Conservation (phyloP, 2,888 invertebrate species). For the Phragmatobia fuliginosa region DNA sequence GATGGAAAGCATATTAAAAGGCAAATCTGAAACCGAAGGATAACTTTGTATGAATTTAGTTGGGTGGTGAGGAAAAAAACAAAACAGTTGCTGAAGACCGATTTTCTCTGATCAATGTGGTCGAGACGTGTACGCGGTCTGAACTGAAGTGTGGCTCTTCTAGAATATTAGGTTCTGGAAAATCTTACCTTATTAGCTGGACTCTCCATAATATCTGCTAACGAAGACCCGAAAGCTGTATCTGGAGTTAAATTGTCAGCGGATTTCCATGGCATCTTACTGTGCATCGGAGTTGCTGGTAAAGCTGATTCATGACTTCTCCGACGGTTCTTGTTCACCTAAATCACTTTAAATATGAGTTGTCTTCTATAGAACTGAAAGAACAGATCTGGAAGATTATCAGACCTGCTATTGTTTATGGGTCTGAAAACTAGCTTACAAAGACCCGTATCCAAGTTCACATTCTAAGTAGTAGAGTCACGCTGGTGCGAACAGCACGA, state of each 20-base stretch:
- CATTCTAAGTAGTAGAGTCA: too few relatives aligned
- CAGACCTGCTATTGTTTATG: too few relatives aligned
- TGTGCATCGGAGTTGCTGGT: constrained; percentile 73
- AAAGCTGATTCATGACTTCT: constrained; percentile 75
- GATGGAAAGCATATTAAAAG: too few relatives aligned
- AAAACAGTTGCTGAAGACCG: not conserved
- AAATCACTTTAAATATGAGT: not conserved
- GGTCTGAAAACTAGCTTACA: too few relatives aligned
- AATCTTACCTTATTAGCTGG: constrained; percentile 74
- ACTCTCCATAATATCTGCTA: constrained; percentile 83
- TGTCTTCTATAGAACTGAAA: not conserved
- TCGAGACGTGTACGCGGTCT: too few relatives aligned
- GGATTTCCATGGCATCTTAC: constrained; percentile 70
- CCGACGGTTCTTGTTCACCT: constrained; percentile 57
- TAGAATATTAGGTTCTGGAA: not conserved
- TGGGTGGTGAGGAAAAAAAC: not conserved
- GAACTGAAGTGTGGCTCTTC: not conserved
- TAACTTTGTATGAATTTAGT: too few relatives aligned
- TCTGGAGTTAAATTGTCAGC: constrained; percentile 73
- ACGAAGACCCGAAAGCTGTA: constrained; percentile 76
- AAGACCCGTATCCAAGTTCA: too few relatives aligned
- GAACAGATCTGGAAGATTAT: not conserved
- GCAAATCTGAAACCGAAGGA: too few relatives aligned
- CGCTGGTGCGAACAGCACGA: too few relatives aligned
- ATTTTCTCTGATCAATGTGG: not conserved